Evolutionary conservation across 2,113 vertebrate genomes (phyloP), one percentile per base, ranked within the genome.

Genomic region (Cynopterus brachyotis): DNA sequence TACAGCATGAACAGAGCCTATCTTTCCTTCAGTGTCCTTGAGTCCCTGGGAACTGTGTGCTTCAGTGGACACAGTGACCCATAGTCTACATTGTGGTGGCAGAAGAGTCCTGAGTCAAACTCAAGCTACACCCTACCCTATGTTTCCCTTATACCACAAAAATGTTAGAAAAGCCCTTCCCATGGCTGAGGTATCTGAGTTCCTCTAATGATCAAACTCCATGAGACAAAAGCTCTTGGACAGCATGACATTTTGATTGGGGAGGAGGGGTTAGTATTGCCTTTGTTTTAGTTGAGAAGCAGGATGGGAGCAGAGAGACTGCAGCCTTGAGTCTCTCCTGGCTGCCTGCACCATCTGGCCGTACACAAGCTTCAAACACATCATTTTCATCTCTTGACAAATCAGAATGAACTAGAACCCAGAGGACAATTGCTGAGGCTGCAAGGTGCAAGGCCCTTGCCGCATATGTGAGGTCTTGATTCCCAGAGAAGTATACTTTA

Each of bases 401-500:
- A 40, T 79, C 50, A 22, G 76, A 91, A 89, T 72, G 69, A 93
- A 6, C 91, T 70, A 96, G 84, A 87, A 76, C 95, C 89, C 95
- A 93, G 28, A 3, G 2, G 28, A 88, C 75, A 40, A 72, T 40
- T 26, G 76, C 0, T 2, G 47, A 90, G 50, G 90, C 93, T 76
- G 0, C 42, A 64, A 2, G 70, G 94, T 37, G 0, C 0, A 19
- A n/a, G 35, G 88, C 22, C n/a, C 47, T 45, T 24, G 28, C 67
- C 42, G 80, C 17, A 30, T 1, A 37, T 16, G 32, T 80, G 86
- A 98, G 96, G 95, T 91, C 53, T 72, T 60, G n/a, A 3, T 95
- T 93, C 94, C 97, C 69, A 78, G 3, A 0, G 93, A 96, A 83
- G 89, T 53, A 91, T 62, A 89, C 93, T 92, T 73, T 55, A 92